phyloP scores from a whole-genome alignment of 2,888 invertebrate species.

The Gisinianus flammeolus region DNA sequence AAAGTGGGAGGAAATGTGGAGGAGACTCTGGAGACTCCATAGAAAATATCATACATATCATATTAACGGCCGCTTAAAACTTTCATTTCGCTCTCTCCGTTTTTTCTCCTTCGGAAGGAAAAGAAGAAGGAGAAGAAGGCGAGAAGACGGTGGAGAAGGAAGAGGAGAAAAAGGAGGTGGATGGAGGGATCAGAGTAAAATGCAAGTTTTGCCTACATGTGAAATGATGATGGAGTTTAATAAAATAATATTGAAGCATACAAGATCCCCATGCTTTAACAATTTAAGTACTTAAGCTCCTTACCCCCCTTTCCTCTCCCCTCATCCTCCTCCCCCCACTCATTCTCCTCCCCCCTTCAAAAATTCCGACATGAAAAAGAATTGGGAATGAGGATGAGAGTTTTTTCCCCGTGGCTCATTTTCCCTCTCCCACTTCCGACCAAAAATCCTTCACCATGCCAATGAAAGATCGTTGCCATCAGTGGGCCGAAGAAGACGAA shows the following conservation, averaged over 20 bases:
- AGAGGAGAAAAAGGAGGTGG: not conserved
- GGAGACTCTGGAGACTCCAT: too few species aligned
- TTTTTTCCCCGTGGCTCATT: not conserved
- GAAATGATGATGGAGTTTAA: not conserved
- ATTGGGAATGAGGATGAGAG: not conserved
- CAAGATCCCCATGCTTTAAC: not conserved
- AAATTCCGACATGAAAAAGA: not conserved
- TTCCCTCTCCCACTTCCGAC: not conserved
- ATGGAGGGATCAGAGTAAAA: not conserved
- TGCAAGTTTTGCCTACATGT: not conserved
- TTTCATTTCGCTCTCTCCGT: not conserved
- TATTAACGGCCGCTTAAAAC: not conserved
- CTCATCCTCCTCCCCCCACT: not conserved
- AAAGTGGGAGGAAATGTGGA: too few species aligned
- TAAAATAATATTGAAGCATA: too few species aligned
- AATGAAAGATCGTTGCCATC: not conserved
- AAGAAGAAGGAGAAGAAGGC: not conserved
- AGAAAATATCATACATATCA: not conserved
- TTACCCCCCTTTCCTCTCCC: not conserved
- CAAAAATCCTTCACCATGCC: too few species aligned
- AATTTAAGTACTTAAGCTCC: not conserved
- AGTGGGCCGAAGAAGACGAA: not conserved
- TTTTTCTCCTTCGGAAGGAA: not conserved
- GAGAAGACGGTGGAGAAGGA: not conserved
- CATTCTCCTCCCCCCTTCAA: not conserved